Evolutionary conservation across 2,797 vertebrate genomes (phyloP), one percentile per base, ranked within the genome.

Genomic region (Phalloptychus januarius): DNA sequence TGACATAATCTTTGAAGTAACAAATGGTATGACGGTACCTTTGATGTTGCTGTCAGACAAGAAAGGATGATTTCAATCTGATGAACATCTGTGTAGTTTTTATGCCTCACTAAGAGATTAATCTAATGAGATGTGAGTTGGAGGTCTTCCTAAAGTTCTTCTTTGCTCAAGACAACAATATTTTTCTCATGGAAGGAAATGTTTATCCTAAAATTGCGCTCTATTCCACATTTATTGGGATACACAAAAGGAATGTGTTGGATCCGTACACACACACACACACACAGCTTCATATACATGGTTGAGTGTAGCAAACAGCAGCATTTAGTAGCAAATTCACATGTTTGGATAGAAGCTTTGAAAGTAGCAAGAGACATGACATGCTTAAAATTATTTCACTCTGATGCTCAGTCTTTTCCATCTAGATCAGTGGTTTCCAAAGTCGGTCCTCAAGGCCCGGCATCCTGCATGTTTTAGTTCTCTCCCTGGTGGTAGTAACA

Each of bases 1-100:
- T 42, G 38, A 67, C 38, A 67, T 40, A 4, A 42, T 42, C 36
- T 67, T 67, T 67, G 23, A 40, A 67, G 63, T 72, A 72, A 72
- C n/a, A 72, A 8, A 48, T 50, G 15, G 46, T 13, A 7, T 48
- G 28, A 48, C 15, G 4, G 20, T 36, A 33, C 28, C 16, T 71
- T 48, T 50, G 45, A 50, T 72, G 71, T 33, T 33, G 4, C 20
- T 67, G 63, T 38, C 33, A 40, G 63, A 25, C 38, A 67, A 38
- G 23, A 52, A 25, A 4, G 6, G 16, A 36, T 63, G 18, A 65
- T 33, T 38, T 38, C 18, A 65, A 36, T 18, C 61, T 65, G 61
- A 65, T 36, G 18, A 65, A 38, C 33, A 65, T 23, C 8, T 65
- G 58, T 36, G 11, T 28, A 36, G 13, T 36, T 20, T 63, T 63